Base-by-base conservation (phyloP, 2,113 vertebrate species). In the Caretta caretta region DNA sequence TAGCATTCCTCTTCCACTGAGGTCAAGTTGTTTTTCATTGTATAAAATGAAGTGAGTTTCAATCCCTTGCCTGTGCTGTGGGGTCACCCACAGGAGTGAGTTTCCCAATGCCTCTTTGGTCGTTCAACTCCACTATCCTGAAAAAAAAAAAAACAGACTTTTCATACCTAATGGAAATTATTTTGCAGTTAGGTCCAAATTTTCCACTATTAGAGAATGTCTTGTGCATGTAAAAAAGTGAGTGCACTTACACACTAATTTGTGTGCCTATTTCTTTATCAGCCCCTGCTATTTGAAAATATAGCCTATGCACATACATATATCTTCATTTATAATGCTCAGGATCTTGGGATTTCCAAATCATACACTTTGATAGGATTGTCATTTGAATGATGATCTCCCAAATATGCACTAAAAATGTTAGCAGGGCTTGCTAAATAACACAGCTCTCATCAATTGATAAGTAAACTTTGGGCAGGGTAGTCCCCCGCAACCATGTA, bases 391-490 rank as follows among this genome's bases (percentile, higher is more conserved):
- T 46, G 22, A 78, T 78, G 75, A 48, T 27, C 75, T 78, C 19
- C 9, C 6, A 83, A 95, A 96, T 38, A 92, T 25, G 16, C 20
- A 65, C 35, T 56, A 94, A 80, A 57, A 86, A 83, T 88, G 1
- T 86, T 84, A 81, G 48, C 19, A 57, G 51, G 69, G 75, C 84
- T 5, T 6, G 72, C 80, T 83, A 90, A 97, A 94, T 46, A 96
- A 13, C 56, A 27, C 16, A 12, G 62, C 35, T 96, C 95, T 92
- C 94, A 90, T 97, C 20, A 79, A 90, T 22, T 83, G 49, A 62
- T 80, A 57, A 87, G 93, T 90, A 96, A 49, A 79, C 57, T 91
- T 94, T 42, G 1, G 56, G 6, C 0, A 1, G 57, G 91, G 84
- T 84, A 48, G 59, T 93, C 62, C 75, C 65, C 81, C 84, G 82